Percentiles rank a stretch among this genome's conserved stretches.
Evolutionary conservation across 2,113 vertebrate species (phyloP).

Genomic region (Ellobius talpinus): DNA sequence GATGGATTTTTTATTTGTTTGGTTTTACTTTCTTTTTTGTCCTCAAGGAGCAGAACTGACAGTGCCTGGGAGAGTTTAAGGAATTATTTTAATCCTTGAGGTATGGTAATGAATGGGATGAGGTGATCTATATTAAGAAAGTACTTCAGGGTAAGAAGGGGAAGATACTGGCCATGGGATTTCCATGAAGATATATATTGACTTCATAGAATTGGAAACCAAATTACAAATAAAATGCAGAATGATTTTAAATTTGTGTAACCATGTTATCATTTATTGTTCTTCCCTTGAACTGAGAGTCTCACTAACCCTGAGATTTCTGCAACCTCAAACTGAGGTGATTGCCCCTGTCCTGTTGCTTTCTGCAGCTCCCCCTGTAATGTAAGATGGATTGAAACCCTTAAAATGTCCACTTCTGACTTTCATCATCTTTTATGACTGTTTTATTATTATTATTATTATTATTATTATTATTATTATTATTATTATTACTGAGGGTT

Average conservation of each 20-base stretch:
- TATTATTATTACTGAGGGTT: neutral
- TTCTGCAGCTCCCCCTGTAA: neutral
- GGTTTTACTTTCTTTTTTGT: neutral
- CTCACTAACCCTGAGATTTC: neutral
- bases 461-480: neutral
- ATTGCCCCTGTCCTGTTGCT: neutral
- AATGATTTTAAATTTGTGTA: neutral
- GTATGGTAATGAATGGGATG: neutral
- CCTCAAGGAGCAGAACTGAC: neutral
- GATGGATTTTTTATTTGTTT: no score
- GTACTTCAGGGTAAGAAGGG: rapidly evolving
- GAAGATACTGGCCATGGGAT: neutral
- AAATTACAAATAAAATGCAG: neutral
- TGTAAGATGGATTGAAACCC: neutral
- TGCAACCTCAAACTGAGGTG: neutral
- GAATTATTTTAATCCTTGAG: neutral
- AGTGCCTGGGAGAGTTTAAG: neutral
- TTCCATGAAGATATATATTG: neutral
- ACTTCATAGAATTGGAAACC: neutral
- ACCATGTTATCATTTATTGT: neutral
- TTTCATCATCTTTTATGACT: neutral
- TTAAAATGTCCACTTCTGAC: neutral
- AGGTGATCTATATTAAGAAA: neutral
- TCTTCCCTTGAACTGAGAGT: neutral
- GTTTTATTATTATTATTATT: neutral